Base-by-base conservation (phyloP, 64 coral and sea anemone species). In the Hydrozoanthus tunicans region DNA sequence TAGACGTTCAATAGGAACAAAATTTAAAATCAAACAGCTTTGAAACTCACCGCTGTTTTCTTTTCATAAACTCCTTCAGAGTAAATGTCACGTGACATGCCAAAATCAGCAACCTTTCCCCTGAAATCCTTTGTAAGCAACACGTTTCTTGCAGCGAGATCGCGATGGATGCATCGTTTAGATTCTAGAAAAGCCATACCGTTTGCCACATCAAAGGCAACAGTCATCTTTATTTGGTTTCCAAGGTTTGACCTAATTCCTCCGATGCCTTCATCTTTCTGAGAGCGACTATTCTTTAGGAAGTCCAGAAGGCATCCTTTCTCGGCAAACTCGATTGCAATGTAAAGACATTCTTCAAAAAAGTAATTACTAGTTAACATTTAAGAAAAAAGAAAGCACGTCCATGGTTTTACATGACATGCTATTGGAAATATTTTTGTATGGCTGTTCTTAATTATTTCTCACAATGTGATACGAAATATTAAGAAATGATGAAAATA, bases 171-270 rank as follows among this genome's bases (percentile, higher is more conserved):
- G 84, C 84, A 88, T 4, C 76, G 75, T 59, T 10, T 67, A 3
- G 54, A 90, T 90, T 25, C 76, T 61, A 90, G 58, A 61, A 79
- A 90, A 10, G 43, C 17, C 89, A 90, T 79, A 0, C 89, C 89
- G 5, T 90, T 90, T 13, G 89, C 89, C 75, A 90, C 89, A 66
- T 90, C 89, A 62, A 90, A 60, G 60, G 75, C 89, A 77, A 90
- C 15, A 58, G 52, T 79, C 27, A 90, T 4, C 52, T 90, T 90
- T 0, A 15, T 66, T 15, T 79, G 24, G 6, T 1, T 51, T 3
- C 64, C 75, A 64, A 90, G 59, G 20, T 56, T 88, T 32, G 69
- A 73, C 5, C 9, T 3, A 24, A 24, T 23, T 62, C 15, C 78
- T 11, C 23, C 27, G 3, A n/a, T 80, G 53, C 74, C 26, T 56